These are phyloP conservation scores for Mus minutoides DNA, from an alignment of 2,797 vertebrate species.

Conservation along the genomic window DNA sequence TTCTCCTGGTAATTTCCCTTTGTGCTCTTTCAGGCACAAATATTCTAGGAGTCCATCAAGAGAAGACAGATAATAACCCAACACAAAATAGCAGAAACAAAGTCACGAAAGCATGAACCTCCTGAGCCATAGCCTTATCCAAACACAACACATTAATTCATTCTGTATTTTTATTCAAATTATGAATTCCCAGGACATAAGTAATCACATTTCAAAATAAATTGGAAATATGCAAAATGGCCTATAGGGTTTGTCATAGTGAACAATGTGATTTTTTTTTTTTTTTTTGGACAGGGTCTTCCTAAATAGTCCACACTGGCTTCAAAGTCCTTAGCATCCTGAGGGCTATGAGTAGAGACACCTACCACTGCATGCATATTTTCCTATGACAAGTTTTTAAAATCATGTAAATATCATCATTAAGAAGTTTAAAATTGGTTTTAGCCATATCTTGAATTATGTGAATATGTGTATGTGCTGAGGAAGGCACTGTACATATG, in stretches of 20 bases:
- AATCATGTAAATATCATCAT: background rate
- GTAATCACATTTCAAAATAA: slow-evolving; percentile 54
- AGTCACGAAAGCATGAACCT: background rate
- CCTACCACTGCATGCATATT: background rate
- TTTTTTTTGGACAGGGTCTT: background rate
- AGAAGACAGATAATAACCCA: slow-evolving; percentile 33
- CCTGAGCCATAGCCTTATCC: slow-evolving; percentile 31
- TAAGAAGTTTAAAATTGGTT: background rate
- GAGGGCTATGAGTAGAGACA: background rate
- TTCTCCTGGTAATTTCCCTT: slow-evolving; percentile 28
- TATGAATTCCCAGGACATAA: slow-evolving; percentile 22
- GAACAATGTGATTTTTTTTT: background rate
- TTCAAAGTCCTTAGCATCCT: background rate
- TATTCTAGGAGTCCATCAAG: slow-evolving; percentile 53
- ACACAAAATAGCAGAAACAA: slow-evolving; percentile 18
- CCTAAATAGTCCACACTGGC: background rate
- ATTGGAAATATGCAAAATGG: background rate
- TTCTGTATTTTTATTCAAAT: slow-evolving; percentile 64
- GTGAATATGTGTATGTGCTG: background rate
- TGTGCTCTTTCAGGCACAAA: slow-evolving; percentile 33
- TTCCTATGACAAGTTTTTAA: background rate
- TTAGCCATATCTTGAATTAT: background rate
- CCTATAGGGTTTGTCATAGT: slow-evolving; percentile 16
- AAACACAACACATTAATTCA: slow-evolving; percentile 56
- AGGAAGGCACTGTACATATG: background rate